These are phyloP conservation scores for Neogobius melanostomus DNA, from an alignment of 2,113 vertebrate species.

Conservation along the genomic window DNA sequence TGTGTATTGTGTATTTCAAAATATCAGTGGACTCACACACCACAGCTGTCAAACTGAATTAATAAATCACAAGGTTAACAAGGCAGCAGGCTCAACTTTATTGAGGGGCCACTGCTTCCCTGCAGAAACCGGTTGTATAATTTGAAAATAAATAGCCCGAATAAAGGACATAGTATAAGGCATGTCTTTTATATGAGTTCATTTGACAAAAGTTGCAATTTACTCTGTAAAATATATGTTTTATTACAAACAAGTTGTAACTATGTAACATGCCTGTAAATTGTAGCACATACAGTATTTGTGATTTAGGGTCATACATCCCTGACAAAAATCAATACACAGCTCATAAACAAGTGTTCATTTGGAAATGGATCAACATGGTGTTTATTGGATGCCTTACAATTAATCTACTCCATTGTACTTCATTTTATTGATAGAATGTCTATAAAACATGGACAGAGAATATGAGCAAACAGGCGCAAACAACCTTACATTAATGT, in stretches of 20 bases:
- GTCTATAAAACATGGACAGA: background rate
- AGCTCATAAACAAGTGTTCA: background rate
- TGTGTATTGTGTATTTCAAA: conserved; percentile 2
- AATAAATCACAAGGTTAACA: conserved; percentile 7
- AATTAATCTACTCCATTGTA: background rate
- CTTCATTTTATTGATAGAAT: background rate
- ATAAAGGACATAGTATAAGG: background rate
- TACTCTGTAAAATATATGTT: background rate
- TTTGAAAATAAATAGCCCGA: background rate
- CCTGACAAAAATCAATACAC: background rate
- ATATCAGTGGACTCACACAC: background rate
- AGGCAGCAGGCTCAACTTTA: background rate
- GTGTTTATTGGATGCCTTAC: background rate
- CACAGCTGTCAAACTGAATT: conserved; percentile 6
- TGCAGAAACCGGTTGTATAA: background rate
- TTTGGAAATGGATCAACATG: background rate
- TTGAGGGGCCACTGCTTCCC: conserved; percentile 2
- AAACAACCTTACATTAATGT: too few species aligned
- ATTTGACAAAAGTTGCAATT: background rate
- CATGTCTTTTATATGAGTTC: background rate
- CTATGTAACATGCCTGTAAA: background rate
- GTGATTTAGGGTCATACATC: background rate
- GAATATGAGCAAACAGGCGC: too few species aligned
- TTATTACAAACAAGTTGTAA: background rate
- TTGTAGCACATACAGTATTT: background rate